phyloP scores from a whole-genome alignment of 1,140 invertebrate species.

The Drosophila aff. region DNA sequence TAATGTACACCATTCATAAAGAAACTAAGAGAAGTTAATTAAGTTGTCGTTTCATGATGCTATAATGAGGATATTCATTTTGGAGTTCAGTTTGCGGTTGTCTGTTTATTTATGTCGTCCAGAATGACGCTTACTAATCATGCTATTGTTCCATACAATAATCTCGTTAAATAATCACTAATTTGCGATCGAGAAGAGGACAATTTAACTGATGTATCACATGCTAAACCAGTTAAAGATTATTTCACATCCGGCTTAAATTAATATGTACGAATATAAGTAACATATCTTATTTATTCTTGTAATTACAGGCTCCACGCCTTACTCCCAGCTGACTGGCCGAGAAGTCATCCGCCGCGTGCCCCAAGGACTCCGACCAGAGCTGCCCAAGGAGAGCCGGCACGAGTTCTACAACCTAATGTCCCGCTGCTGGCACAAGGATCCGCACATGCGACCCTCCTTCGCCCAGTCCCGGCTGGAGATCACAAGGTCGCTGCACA shows the following conservation, averaged over 20 bases:
- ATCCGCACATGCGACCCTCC: constrained; percentile 90
- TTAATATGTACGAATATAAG: background rate
- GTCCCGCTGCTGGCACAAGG: constrained; percentile 91
- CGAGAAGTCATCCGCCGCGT: constrained; percentile 91
- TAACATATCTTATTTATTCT: background rate
- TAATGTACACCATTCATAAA: background rate
- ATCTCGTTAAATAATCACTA: background rate
- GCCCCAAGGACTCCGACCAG: constrained; percentile 90
- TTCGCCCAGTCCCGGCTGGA: constrained; percentile 90
- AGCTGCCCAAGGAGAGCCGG: constrained; percentile 91
- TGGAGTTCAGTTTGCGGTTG: constrained; percentile 1
- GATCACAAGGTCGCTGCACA: constrained; percentile 86
- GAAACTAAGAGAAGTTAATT: constrained; percentile 8
- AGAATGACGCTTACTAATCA: background rate
- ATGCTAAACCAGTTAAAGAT: background rate
- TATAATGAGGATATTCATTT: constrained; percentile 6
- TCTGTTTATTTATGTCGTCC: background rate
- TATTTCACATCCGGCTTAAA: background rate
- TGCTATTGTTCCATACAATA: background rate
- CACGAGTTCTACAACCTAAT: constrained; percentile 91
- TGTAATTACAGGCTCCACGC: constrained; percentile 89
- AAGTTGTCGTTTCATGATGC: constrained; percentile 6
- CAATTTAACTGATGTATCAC: background rate
- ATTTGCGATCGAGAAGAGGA: background rate
- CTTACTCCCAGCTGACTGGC: constrained; percentile 92